Base-by-base conservation (phyloP, 1,140 invertebrate genomes). In the Pteromalus puparum region DNA sequence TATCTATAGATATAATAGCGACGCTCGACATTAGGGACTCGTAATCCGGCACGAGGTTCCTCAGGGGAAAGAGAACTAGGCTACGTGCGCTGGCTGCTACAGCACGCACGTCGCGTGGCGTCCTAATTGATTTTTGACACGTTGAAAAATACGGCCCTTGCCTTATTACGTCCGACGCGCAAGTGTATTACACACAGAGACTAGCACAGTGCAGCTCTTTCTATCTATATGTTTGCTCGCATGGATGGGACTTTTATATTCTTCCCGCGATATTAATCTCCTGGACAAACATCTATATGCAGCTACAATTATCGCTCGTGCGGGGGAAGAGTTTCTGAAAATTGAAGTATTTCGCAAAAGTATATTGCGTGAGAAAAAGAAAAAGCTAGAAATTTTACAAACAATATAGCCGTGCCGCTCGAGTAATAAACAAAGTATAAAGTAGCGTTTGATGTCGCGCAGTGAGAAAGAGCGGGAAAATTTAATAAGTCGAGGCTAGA, bases 61-160 rank as follows among this genome's bases (percentile, higher is more conserved):
- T 46, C 38, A 2, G 73, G 53, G 38, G 73, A 46, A 42, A 46
- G 18, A 73, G 28, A n/a, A n/a, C n/a, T 4, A 15, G 42, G 42
- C 28, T 15, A 12, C 67, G 67, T 70, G 67, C 28, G 9, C 9
- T 18, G 12, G 24, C 67, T 26, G 24, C 26, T 61, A 21, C 53
- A n/a, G 53, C 21, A 61, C 53, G 53, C 53, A 61, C 53, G 53
- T 61, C 30, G 42, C 42, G 42, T 38, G 53, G 38, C 42, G 46
- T 5, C 42, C 72, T 82, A 82, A 82, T 75, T 82, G 72, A 82
- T 75, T 82, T 82, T 38, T 75, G 81, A 75, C 81, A 75, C 81
- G 46, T 61, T 75, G 81, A 82, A 75, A 75, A 61, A 82, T 78
- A 75, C 21, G 21, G 21, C 10, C 0, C 18, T 21, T 3, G 2